Percentiles rank a stretch among this genome's conserved stretches.
These are phyloP conservation scores for Listrodromus nycthemerus DNA, from an alignment of 2,888 invertebrate species.

Conservation along the genomic window DNA sequence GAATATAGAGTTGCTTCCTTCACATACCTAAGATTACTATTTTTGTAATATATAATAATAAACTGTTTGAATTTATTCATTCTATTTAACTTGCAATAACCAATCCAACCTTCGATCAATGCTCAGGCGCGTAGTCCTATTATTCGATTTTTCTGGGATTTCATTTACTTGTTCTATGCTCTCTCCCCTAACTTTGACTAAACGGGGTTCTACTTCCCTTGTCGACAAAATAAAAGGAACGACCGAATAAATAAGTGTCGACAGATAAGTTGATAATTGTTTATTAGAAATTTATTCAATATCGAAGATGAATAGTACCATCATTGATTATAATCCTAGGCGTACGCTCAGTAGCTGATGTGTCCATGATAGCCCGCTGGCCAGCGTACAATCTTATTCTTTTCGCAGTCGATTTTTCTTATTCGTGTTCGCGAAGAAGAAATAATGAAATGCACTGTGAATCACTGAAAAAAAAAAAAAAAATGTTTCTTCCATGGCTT, in stretches of 20 bases:
- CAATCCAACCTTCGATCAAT: too few species aligned
- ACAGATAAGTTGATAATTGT: constrained; percentile 51
- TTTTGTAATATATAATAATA: background rate
- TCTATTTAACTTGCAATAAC: background rate
- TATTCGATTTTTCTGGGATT: too few species aligned
- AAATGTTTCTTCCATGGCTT: constrained; percentile 3
- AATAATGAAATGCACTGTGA: constrained; percentile 32
- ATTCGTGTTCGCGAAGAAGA: constrained; percentile 20
- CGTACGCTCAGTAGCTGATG: constrained; percentile 53
- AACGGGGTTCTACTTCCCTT: too few species aligned
- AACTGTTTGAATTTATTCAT: constrained; percentile 42
- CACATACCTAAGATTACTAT: background rate
- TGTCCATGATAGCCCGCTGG: constrained; percentile 1
- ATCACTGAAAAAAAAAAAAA: constrained; percentile 18
- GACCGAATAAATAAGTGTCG: constrained; percentile 10
- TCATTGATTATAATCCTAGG: constrained; percentile 54
- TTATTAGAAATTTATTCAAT: constrained; percentile 70
- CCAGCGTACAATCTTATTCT: constrained; percentile 13
- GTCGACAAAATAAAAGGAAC: background rate
- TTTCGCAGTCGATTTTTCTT: background rate
- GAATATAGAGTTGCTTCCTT: background rate
- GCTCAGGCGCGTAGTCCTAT: too few species aligned
- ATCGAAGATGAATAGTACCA: constrained; percentile 54
- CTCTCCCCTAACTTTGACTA: too few species aligned
- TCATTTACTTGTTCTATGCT: too few species aligned